phyloP scores from a whole-genome alignment of 2,797 vertebrate species.

The Artibeus lituratus region DNA sequence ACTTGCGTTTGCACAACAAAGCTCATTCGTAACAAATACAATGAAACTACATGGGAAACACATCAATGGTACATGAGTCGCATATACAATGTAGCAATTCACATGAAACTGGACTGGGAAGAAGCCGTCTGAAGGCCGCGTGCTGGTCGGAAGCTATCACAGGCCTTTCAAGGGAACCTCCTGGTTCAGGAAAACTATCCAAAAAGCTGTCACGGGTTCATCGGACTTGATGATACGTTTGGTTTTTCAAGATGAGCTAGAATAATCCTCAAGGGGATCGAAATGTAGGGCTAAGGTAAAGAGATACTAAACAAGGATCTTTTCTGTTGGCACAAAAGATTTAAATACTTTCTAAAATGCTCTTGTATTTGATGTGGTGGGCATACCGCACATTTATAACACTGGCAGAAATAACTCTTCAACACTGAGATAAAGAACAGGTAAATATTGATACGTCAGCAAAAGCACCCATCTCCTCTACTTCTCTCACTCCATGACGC shows the following conservation, averaged over 20 bases:
- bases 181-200: not conserved
- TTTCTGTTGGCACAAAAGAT: conserved; percentile 62
- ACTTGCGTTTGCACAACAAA: conserved; percentile 41
- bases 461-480: not conserved
- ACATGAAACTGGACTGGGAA: conserved; percentile 11
- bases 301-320: not conserved
- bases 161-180: not conserved
- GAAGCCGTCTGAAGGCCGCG: not conserved
- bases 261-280: conserved; percentile 35
- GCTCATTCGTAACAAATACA: not conserved
- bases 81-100: not conserved
- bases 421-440: not conserved
- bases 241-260: conserved; percentile 43
- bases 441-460: not conserved
- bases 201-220: not conserved
- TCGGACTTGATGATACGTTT: not conserved
- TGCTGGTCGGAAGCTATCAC: not conserved
- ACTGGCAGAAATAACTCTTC: conserved; percentile 38
- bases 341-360: conserved; percentile 12
- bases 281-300: conserved; percentile 50
- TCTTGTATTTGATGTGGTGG: not conserved
- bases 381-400: conserved; percentile 18
- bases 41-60: conserved; percentile 46
- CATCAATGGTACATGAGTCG: not conserved
- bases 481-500: not conserved